These are phyloP conservation scores for Belgica antarctica DNA, from an alignment of 2,888 invertebrate species.

Conservation along the genomic window DNA sequence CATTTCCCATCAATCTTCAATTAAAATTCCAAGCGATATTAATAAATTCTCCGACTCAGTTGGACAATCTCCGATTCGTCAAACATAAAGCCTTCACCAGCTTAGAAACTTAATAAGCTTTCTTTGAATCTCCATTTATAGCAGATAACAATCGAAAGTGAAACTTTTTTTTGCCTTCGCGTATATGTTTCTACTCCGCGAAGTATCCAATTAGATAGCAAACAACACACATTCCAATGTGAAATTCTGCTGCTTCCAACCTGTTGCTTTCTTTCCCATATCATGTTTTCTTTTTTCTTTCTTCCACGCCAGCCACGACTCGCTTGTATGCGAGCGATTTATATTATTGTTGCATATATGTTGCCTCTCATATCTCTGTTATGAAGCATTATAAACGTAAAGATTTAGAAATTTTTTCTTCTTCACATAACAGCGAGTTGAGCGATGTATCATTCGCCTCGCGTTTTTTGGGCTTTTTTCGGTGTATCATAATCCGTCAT, in stretches of 20 bases:
- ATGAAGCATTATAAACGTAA: neutral
- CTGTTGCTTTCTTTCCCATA: constrained; percentile 43
- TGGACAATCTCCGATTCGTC: too few relatives aligned
- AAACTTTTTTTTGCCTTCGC: constrained; percentile 34
- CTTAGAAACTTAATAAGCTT: constrained; percentile 33
- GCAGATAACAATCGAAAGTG: constrained; percentile 44
- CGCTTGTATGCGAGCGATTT: constrained; percentile 8
- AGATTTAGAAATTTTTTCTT: constrained; percentile 37
- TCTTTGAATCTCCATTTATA: constrained; percentile 43
- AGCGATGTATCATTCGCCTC: neutral
- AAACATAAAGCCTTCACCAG: neutral
- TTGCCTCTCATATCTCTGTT: neutral
- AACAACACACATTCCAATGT: constrained; percentile 44
- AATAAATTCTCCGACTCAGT: neutral
- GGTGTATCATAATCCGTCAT: constrained; percentile 20
- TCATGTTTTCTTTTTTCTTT: constrained; percentile 24
- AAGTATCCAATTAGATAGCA: constrained; percentile 42
- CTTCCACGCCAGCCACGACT: neutral
- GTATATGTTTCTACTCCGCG: constrained; percentile 18
- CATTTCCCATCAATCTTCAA: too few relatives aligned
- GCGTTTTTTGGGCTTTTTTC: constrained; percentile 8
- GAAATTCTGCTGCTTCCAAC: constrained; percentile 40
- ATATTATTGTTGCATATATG: neutral
- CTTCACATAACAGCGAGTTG: neutral
- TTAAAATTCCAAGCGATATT: neutral